phyloP scores from a whole-genome alignment of 2,113 vertebrate species.

The Petroica traversi region DNA sequence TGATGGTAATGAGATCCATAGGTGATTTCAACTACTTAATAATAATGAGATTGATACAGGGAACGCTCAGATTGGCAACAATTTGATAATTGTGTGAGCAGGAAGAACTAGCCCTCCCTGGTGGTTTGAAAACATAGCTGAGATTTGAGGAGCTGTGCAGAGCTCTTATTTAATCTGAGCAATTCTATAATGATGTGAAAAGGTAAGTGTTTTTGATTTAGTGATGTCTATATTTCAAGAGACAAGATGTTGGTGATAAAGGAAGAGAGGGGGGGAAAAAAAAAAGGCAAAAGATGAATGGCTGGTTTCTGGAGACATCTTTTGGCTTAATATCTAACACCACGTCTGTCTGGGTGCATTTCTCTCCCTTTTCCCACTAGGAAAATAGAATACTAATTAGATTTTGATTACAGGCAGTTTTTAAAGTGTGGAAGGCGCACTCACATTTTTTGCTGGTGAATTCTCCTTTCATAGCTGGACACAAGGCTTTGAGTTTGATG shows the following conservation, averaged over 20 bases:
- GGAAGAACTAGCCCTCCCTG: slow-evolving; percentile 63
- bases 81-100: slow-evolving; percentile 46
- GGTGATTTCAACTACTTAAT: slow-evolving; percentile 27
- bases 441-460: neutral
- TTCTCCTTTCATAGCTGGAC: neutral
- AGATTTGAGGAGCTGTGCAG: slow-evolving; percentile 35
- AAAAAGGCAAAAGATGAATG: slow-evolving; percentile 17
- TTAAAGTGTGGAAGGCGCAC: neutral
- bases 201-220: slow-evolving; percentile 59
- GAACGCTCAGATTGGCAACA: neutral
- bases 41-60: slow-evolving; percentile 31
- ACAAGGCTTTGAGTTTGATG: neutral
- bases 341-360: neutral
- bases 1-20: slow-evolving; percentile 3
- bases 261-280: neutral
- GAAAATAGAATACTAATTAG: slow-evolving; percentile 54
- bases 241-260: slow-evolving; percentile 39
- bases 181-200: slow-evolving; percentile 40
- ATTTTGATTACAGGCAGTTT: slow-evolving; percentile 37
- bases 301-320: slow-evolving; percentile 51
- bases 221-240: slow-evolving; percentile 50
- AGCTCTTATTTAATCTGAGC: slow-evolving; percentile 46
- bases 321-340: slow-evolving; percentile 53
- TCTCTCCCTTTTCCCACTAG: slow-evolving; percentile 13
- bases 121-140: slow-evolving; percentile 62